Conservation (phyloP, 2,113 vertebrate species). For the Macroglossus sobrinus region DNA sequence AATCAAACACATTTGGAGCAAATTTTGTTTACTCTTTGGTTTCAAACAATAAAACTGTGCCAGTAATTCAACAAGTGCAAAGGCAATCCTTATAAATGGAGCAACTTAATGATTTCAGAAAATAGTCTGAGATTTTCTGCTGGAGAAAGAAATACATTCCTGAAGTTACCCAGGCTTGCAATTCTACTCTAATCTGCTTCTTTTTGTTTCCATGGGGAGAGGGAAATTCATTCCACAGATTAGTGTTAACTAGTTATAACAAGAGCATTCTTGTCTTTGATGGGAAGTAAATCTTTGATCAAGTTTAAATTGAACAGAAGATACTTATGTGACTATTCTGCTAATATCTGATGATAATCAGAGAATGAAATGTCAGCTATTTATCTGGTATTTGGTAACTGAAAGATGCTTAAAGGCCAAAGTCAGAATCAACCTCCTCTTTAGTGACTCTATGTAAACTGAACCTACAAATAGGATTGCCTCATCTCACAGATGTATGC, state of each 20-base stretch:
- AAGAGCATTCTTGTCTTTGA: constrained; percentile 51
- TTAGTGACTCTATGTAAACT: background rate
- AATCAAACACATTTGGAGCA: constrained; percentile 64
- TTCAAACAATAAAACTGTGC: constrained; percentile 61
- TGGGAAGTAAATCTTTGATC: constrained; percentile 45
- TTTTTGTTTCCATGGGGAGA: background rate
- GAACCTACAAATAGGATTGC: background rate
- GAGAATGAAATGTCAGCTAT: background rate
- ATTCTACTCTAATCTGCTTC: background rate
- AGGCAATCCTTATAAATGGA: constrained; percentile 23
- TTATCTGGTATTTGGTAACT: background rate
- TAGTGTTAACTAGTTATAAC: constrained; percentile 63
- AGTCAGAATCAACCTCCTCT: background rate
- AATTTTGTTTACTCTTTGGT: constrained; percentile 56
- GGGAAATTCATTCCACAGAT: constrained; percentile 24
- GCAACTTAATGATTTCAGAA: constrained; percentile 49
- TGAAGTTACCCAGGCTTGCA: constrained; percentile 57
- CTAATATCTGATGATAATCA: constrained; percentile 33
- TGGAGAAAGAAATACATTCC: constrained; percentile 54
- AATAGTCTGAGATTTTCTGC: constrained; percentile 47
- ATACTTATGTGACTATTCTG: constrained; percentile 26
- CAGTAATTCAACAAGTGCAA: constrained; percentile 66
- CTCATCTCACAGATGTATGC: background rate
- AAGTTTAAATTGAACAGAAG: constrained; percentile 53
- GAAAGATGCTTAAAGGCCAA: background rate